Evolutionary conservation across 2,797 vertebrate species (phyloP).

Genomic region (Urocyon cinereoargenteus): DNA sequence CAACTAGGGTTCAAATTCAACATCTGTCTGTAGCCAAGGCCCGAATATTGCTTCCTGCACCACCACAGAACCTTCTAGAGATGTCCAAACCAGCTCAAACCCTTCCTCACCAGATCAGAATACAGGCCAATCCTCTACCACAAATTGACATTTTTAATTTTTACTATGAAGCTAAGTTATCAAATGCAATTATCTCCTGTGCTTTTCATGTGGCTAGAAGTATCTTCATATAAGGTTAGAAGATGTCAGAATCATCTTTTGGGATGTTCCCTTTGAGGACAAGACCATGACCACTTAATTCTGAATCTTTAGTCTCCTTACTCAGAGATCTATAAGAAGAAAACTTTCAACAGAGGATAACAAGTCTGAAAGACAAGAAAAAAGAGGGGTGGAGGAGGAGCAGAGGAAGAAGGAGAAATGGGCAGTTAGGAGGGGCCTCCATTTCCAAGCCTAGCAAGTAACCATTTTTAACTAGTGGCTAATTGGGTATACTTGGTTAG

Average conservation of each 20-base stretch:
- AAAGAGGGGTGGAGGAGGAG: background rate
- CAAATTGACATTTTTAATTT: background rate
- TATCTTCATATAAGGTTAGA: background rate
- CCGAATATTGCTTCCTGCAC: background rate
- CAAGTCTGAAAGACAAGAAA: background rate
- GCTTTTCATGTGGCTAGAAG: background rate
- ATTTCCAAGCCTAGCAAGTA: background rate
- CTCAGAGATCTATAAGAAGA: background rate
- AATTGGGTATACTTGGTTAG: background rate
- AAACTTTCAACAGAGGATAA: background rate
- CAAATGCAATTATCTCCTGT: background rate
- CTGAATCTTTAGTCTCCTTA: background rate
- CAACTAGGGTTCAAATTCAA: background rate
- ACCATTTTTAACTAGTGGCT: background rate
- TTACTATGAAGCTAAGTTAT: background rate
- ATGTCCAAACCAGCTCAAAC: background rate
- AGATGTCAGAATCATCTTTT: background rate
- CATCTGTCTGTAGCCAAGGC: background rate
- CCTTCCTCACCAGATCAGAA: background rate
- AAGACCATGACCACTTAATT: background rate
- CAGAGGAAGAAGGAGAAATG: background rate
- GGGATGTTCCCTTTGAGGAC: background rate
- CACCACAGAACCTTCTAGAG: rapidly evolving
- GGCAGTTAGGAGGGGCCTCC: background rate
- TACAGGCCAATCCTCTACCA: background rate